phyloP scores from a whole-genome alignment of 2,113 vertebrate genomes.

The Holacanthus passer region DNA sequence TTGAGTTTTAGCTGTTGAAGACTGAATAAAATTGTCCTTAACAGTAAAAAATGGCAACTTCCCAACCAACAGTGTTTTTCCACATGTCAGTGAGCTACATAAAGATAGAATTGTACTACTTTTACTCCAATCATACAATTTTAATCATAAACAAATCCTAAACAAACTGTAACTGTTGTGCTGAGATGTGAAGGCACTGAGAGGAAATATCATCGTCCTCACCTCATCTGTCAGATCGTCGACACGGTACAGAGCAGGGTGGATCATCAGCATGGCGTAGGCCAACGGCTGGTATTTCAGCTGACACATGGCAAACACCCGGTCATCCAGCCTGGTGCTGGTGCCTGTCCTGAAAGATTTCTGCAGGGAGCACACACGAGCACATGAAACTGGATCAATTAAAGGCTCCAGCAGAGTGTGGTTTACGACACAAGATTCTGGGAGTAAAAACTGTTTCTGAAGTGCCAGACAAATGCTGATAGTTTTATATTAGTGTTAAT shows the following conservation, averaged over 20 bases:
- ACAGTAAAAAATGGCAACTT: no score
- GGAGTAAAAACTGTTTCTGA: background rate
- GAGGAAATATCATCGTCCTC: slow-evolving; percentile 26
- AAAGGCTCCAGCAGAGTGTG: rapidly evolving
- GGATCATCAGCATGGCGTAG: slow-evolving; percentile 93
- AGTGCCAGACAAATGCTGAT: background rate
- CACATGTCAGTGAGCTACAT: no score
- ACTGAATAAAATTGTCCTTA: no score
- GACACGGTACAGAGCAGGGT: slow-evolving; percentile 92
- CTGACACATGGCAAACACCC: slow-evolving; percentile 95
- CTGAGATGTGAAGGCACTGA: no score
- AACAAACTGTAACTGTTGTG: no score
- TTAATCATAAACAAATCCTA: no score
- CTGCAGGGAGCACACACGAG: slow-evolving; percentile 74
- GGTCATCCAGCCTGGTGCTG: slow-evolving; percentile 91
- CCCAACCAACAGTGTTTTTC: no score
- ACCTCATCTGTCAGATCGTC: slow-evolving; percentile 95
- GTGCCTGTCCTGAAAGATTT: slow-evolving; percentile 95
- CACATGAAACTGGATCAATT: slow-evolving; percentile 26
- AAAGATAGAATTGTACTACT: no score
- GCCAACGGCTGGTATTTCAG: slow-evolving; percentile 95
- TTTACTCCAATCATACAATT: no score
- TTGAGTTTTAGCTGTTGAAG: background rate
- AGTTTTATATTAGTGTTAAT: background rate
- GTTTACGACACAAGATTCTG: background rate